A percentile compares a stretch with the other conserved stretches of the same genome.
Evolutionary conservation across 2,113 vertebrate species (phyloP).

Genomic region (Hipposideros armiger): DNA sequence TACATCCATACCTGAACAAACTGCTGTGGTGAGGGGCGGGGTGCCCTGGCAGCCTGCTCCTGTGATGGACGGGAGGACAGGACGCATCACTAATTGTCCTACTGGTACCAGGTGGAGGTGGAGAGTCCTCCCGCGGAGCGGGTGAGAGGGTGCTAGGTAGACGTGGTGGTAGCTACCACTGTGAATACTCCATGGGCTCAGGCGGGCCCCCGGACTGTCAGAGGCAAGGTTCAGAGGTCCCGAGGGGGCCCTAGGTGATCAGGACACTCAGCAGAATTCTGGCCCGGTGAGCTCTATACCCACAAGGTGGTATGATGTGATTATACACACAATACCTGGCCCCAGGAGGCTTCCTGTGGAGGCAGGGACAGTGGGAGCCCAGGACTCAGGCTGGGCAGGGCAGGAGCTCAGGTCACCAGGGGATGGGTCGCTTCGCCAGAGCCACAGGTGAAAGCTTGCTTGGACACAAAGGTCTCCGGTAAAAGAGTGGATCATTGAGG

Average conservation of each 20-base stretch:
- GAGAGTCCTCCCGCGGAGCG: background rate
- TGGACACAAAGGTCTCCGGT: background rate
- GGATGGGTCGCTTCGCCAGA: background rate
- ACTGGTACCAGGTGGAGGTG: background rate
- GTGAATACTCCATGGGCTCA: background rate
- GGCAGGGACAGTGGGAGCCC: background rate
- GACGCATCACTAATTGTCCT: background rate
- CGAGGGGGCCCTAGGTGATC: background rate
- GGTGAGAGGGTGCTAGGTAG: fast-evolving
- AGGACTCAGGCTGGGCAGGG: background rate
- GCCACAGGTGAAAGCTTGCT: background rate
- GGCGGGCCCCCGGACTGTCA: fast-evolving
- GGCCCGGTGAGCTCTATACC: background rate
- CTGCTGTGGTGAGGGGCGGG: background rate
- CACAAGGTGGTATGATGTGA: background rate
- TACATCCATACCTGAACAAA: too few species aligned
- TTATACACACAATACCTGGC: fast-evolving
- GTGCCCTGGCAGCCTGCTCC: background rate
- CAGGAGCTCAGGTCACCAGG: background rate
- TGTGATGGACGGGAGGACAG: background rate
- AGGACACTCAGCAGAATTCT: background rate
- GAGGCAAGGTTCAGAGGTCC: background rate
- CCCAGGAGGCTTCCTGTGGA: background rate
- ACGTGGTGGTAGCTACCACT: fast-evolving
- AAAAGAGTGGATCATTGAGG: background rate